Conservation (phyloP, 2,888 invertebrate genomes). For the Synergus umbraculus region DNA sequence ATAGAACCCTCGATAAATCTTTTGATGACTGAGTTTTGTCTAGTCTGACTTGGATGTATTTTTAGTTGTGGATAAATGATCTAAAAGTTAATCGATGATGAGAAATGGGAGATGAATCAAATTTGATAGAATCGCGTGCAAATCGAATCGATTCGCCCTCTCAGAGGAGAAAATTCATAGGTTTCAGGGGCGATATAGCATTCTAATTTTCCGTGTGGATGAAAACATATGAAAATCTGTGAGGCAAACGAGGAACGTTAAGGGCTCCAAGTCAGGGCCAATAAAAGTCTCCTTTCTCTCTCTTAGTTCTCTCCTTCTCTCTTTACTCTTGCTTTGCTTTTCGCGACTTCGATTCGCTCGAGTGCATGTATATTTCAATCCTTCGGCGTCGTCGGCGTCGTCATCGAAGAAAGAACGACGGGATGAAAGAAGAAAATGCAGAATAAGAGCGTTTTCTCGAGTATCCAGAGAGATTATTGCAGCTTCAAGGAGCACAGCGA, state of each 20-base stretch:
- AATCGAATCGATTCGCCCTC: constrained; percentile 54
- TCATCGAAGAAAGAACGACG: constrained; percentile 50
- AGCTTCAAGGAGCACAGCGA: constrained; percentile 49
- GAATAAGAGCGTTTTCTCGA: constrained; percentile 3
- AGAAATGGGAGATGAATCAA: not conserved
- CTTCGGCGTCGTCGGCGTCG: constrained; percentile 47
- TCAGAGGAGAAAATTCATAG: constrained; percentile 52
- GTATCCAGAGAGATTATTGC: constrained; percentile 48
- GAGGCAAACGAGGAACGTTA: constrained; percentile 74
- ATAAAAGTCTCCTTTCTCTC: constrained; percentile 73
- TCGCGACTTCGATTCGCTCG: constrained; percentile 53
- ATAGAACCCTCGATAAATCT: not conserved
- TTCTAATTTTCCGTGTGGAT: constrained; percentile 77
- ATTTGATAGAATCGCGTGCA: constrained; percentile 43
- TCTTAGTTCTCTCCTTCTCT: constrained; percentile 47
- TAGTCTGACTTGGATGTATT: no score
- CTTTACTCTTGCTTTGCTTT: constrained; percentile 56
- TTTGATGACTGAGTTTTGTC: not conserved
- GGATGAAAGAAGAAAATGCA: constrained; percentile 47
- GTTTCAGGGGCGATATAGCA: constrained; percentile 62
- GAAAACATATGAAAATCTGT: constrained; percentile 77
- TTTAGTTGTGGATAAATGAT: no score
- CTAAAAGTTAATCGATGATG: not conserved
- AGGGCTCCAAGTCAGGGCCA: constrained; percentile 74
- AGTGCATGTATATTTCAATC: constrained; percentile 59